Base-by-base conservation (phyloP, 2,113 vertebrate species). In the Pycnonotus jocosus region DNA sequence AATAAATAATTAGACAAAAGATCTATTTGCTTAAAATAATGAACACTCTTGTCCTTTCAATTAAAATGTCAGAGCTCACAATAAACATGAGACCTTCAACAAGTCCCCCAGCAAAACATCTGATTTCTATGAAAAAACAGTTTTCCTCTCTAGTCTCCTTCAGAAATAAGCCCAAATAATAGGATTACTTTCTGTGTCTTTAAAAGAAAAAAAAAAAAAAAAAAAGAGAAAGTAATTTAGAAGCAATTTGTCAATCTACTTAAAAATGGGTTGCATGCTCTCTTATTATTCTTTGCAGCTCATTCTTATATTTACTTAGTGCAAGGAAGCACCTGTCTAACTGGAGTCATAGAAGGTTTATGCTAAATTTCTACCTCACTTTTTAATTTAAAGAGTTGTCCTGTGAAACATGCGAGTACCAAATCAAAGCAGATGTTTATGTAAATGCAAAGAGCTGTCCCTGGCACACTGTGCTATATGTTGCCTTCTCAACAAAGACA, bases 11-110 rank as follows among this genome's bases (percentile, higher is more conserved):
- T 91, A 79, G 51, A 64, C 15, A 91, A 81, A 64, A 27, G 10
- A 81, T 65, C 16, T 68, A 35, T 78, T 94, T 81, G 17, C 64
- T 92, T 65, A 25, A 83, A 95, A 78, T 62, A 92, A 51, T 23
- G 31, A 83, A 78, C 18, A 31, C 19, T 40, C 31, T 50, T 79
- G 25, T 79, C 73, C 70, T 92, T 93, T 87, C 53, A 85, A 76
- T 91, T 92, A 81, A 79, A 93, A 93, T 87, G 57, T 74, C 83
- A 84, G 80, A n/a, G 19, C 71, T 86, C 68, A 78, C 35, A 78
- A 66, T 62, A 81, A 88, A 78, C n/a, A 72, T 37, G 57, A 93
- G 72, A 71, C 53, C 44, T 88, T 81, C 86, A 84, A 31, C 12
- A 54, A 81, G 42, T 83, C 60, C 71, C 90, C 18, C 45, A 87